phyloP scores from a whole-genome alignment of 2,113 vertebrate species.

The Oplegnathus fasciatus region DNA sequence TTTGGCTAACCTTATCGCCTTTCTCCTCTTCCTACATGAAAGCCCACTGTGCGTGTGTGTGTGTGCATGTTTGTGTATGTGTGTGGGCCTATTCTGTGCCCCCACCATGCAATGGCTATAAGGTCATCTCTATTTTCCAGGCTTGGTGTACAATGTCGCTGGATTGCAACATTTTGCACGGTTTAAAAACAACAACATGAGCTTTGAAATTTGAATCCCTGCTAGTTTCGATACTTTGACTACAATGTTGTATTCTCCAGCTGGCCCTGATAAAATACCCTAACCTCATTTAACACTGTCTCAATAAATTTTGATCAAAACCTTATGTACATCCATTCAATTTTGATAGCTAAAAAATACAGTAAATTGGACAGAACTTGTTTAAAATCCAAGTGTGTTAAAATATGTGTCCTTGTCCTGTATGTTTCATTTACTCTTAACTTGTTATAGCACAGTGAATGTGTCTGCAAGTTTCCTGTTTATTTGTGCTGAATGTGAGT shows the following conservation, averaged over 20 bases:
- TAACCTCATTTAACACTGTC: conserved; percentile 31
- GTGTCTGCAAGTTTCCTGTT: conserved; percentile 42
- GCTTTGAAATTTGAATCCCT: conserved; percentile 81
- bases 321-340: background rate
- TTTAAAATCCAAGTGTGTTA: no score
- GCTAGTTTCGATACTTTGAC: conserved; percentile 86
- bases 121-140: conserved; percentile 73
- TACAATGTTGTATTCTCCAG: conserved; percentile 80
- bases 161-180: conserved; percentile 80
- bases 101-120: conserved; percentile 57
- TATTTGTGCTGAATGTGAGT: conserved; percentile 60
- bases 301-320: conserved; percentile 24
- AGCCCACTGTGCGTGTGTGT: conserved; percentile 8
- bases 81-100: conserved; percentile 12
- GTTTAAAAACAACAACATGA: conserved; percentile 79
- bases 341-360: background rate
- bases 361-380: background rate
- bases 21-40: conserved; percentile 47
- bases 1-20: conserved; percentile 64
- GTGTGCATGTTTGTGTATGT: conserved; percentile 16
- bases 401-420: no score
- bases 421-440: conserved; percentile 38
- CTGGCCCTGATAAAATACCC: conserved; percentile 67
- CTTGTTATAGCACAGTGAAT: conserved; percentile 6
- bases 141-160: conserved; percentile 67